Evolutionary conservation across 2,797 vertebrate species (phyloP).

Genomic region (Sphaeramia orbicularis): DNA sequence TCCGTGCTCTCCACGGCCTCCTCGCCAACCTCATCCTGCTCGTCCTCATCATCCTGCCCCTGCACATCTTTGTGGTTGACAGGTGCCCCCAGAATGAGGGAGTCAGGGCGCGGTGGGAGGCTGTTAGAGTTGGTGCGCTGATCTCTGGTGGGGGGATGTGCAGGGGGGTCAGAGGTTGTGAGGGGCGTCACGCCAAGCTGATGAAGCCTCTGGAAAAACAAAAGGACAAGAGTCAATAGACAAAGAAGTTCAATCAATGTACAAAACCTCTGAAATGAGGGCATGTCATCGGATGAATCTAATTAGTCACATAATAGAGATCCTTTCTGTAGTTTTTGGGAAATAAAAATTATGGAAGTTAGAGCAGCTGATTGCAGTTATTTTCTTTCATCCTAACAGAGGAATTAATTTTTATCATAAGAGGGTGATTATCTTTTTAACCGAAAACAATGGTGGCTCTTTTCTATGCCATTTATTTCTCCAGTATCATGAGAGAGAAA

Average conservation of each 20-base stretch:
- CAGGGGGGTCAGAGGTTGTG: conserved; percentile 66
- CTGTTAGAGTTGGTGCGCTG: conserved; percentile 67
- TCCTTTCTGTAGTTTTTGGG: background rate
- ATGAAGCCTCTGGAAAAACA: conserved; percentile 87
- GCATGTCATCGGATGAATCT: background rate
- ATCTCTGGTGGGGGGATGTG: conserved; percentile 77
- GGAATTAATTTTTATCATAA: background rate
- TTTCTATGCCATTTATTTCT: background rate
- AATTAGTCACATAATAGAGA: background rate
- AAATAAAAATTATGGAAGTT: background rate
- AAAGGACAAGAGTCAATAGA: background rate
- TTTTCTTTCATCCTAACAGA: background rate
- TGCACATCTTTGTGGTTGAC: conserved; percentile 89
- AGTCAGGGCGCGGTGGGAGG: conserved; percentile 78
- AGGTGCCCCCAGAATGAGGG: conserved; percentile 86
- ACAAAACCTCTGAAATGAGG: background rate
- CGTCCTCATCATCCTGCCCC: conserved; percentile 82
- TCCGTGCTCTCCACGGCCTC: conserved; percentile 81
- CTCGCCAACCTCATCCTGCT: conserved; percentile 83
- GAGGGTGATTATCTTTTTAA: conserved; percentile 1
- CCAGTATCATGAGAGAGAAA: background rate
- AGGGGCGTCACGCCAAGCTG: conserved; percentile 81
- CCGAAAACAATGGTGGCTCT: background rate
- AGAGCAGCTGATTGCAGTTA: background rate
- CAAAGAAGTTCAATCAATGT: background rate